Percentiles rank a stretch among this genome's conserved stretches.
Conservation (phyloP, 2,888 invertebrate genomes). For the Punctoribates punctum region DNA sequence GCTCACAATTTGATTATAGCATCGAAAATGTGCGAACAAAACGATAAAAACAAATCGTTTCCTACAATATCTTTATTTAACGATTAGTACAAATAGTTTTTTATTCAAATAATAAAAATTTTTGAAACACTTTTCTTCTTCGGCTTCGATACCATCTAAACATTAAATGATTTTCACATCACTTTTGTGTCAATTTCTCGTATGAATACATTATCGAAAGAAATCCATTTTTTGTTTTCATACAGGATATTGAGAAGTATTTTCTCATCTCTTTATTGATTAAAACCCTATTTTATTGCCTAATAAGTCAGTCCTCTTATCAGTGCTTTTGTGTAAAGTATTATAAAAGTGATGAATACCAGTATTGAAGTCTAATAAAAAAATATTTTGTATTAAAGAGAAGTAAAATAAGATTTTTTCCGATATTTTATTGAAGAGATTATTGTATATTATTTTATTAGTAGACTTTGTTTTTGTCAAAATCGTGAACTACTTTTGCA, state of each 20-base stretch:
- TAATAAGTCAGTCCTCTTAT: no score
- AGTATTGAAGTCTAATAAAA: conserved; percentile 9
- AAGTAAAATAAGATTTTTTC: conserved; percentile 4
- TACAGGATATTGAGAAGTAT: no score
- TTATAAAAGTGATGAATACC: not conserved
- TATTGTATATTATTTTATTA: conserved; percentile 34
- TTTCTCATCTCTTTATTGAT: no score
- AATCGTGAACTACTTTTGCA: conserved; percentile 15
- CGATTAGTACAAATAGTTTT: not conserved
- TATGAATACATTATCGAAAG: no score
- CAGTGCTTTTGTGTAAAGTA: no score
- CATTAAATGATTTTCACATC: not conserved
- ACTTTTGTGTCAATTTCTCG: no score
- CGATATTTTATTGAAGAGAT: conserved; percentile 23
- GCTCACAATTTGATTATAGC: conserved; percentile 4
- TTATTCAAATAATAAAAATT: not conserved
- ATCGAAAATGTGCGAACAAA: conserved; percentile 32
- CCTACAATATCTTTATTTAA: conserved; percentile 11
- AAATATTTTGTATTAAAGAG: not conserved
- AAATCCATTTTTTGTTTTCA: no score
- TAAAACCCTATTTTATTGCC: no score
- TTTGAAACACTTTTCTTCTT: not conserved
- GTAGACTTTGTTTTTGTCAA: conserved; percentile 17
- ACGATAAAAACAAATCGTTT: conserved; percentile 31
- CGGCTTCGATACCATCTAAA: not conserved